Conservation (phyloP, 2,888 invertebrate species). For the Harpagoxenus sublaevis region DNA sequence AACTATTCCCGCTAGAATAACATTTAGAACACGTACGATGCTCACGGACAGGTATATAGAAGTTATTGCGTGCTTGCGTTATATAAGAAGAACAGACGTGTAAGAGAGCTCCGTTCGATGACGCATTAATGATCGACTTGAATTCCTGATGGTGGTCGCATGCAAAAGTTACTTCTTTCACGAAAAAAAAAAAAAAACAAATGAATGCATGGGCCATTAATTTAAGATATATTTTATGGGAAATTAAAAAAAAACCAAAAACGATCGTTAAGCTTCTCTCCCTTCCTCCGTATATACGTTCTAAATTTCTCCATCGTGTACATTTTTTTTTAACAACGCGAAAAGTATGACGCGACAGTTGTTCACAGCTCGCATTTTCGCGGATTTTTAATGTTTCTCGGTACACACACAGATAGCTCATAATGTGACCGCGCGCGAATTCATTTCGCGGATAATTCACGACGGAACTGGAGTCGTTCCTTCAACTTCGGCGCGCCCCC, state of each 20-base stretch:
- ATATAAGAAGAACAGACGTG: constrained; percentile 11
- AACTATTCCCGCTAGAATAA: constrained; percentile 61
- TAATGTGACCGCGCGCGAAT: neutral
- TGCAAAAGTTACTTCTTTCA: neutral
- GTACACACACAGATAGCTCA: neutral
- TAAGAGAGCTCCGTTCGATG: constrained; percentile 26
- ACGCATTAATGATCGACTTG: constrained; percentile 45
- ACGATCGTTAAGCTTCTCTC: neutral
- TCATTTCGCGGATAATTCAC: neutral
- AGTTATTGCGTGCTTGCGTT: constrained; percentile 66
- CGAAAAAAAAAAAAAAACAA: neutral
- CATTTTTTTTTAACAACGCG: neutral
- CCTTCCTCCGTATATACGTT: neutral
- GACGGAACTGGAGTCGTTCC: neutral
- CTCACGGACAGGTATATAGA: constrained; percentile 62
- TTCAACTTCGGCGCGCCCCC: neutral
- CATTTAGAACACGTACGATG: constrained; percentile 55
- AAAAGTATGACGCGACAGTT: neutral
- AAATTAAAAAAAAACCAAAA: neutral
- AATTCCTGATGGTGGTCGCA: constrained; percentile 10
- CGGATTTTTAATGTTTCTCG: neutral
- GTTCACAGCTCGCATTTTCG: neutral
- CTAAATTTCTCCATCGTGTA: neutral
- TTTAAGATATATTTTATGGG: neutral
- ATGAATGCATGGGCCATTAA: no score